Evolutionary conservation across 2,888 invertebrate species (phyloP).

Genomic region (Morpho achilles): DNA sequence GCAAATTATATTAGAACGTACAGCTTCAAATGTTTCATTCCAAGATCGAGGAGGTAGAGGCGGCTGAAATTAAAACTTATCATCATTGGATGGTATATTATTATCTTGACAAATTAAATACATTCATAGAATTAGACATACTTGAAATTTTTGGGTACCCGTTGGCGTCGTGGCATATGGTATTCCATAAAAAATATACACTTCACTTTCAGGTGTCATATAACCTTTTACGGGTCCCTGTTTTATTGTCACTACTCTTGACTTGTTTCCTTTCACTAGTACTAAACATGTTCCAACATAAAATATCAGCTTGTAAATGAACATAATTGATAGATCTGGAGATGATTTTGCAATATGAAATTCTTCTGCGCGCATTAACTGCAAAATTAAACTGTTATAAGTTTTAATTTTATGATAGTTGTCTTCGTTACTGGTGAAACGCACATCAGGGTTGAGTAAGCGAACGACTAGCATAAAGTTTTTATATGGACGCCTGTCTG

Average conservation of each 20-base stretch:
- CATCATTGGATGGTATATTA: too few relatives aligned
- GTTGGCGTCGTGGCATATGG: constrained; percentile 53
- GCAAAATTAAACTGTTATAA: too few relatives aligned
- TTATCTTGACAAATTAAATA: too few relatives aligned
- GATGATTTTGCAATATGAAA: too few relatives aligned
- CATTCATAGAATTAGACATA: constrained; percentile 13
- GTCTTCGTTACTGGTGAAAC: too few relatives aligned
- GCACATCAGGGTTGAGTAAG: too few relatives aligned
- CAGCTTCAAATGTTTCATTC: constrained; percentile 38
- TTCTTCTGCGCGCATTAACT: too few relatives aligned
- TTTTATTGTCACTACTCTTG: constrained; percentile 31
- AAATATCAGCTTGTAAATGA: background rate
- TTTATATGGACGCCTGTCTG: too few relatives aligned
- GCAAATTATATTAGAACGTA: constrained; percentile 35
- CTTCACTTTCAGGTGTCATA: constrained; percentile 30
- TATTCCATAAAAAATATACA: constrained; percentile 46
- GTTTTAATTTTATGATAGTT: too few relatives aligned
- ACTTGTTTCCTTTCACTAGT: background rate
- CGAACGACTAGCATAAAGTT: too few relatives aligned
- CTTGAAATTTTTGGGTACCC: constrained; percentile 44
- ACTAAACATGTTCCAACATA: background rate
- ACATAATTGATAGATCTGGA: background rate
- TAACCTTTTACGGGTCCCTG: constrained; percentile 46
- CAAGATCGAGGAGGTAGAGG: constrained; percentile 44
- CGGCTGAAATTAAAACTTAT: constrained; percentile 37